Conservation (phyloP, 2,797 vertebrate species). For the Hapalemur alaotrensis region DNA sequence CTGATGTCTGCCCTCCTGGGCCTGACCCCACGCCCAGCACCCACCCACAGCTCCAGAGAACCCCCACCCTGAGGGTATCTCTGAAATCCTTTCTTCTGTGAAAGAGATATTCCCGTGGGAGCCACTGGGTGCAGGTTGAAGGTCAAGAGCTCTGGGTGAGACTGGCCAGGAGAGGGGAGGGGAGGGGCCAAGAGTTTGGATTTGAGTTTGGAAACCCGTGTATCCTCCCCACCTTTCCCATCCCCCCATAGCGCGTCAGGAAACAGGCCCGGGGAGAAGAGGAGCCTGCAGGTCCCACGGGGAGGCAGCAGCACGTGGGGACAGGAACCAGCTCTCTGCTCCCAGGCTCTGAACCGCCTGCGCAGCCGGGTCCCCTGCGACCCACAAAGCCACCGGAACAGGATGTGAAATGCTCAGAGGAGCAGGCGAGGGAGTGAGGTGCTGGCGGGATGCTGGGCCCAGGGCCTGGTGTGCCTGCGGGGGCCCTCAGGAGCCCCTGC, state of each 20-base stretch:
- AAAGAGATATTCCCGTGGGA: neutral
- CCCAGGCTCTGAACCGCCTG: neutral
- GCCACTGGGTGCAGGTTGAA: neutral
- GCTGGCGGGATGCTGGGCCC: rapidly evolving
- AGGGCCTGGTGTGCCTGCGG: neutral
- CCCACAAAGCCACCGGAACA: constrained; percentile 47
- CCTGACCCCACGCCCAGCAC: too few species aligned
- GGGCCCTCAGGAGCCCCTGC: neutral
- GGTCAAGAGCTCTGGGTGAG: neutral
- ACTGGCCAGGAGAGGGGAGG: neutral
- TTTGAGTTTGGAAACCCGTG: neutral
- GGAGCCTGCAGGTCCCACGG: neutral
- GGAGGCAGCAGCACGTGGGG: neutral
- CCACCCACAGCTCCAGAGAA: neutral
- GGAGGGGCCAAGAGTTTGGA: neutral
- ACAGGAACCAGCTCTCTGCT: constrained; percentile 16
- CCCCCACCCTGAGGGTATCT: neutral
- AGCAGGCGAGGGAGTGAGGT: neutral
- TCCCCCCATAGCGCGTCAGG: neutral
- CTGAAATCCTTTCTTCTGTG: neutral
- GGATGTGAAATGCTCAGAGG: constrained; percentile 27
- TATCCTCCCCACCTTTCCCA: rapidly evolving
- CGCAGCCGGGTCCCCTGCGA: neutral
- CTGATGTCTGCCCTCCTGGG: neutral
- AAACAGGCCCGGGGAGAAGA: neutral